Evolutionary conservation across 2,113 vertebrate species (phyloP).

Genomic region (Sander lucioperca): DNA sequence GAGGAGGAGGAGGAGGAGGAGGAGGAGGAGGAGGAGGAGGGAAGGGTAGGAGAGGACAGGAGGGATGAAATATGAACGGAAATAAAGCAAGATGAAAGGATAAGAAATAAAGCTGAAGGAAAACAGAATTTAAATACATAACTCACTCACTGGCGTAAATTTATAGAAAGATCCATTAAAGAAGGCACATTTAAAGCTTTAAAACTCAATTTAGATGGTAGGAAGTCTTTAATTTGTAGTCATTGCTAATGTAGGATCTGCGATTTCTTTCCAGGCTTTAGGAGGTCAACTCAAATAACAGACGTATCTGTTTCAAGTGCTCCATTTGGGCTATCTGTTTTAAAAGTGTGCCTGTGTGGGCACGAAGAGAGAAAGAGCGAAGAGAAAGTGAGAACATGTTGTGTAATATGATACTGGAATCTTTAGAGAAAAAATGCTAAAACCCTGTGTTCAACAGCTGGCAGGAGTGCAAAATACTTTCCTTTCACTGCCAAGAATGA

Average conservation of each 20-base stretch:
- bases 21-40: neutral
- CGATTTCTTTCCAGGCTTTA: constrained; percentile 60
- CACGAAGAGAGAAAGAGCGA: constrained; percentile 13
- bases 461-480: neutral
- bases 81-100: constrained; percentile 20
- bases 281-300: constrained; percentile 62
- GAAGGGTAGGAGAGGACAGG: constrained; percentile 11
- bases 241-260: constrained; percentile 59
- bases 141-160: constrained; percentile 8
- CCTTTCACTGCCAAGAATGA: constrained; percentile 8
- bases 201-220: constrained; percentile 33
- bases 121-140: constrained; percentile 10
- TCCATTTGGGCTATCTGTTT: constrained; percentile 49
- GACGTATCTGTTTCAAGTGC: constrained; percentile 54
- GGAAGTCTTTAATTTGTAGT: constrained; percentile 67
- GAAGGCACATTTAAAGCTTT: constrained; percentile 13
- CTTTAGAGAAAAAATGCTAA: constrained; percentile 22
- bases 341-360: constrained; percentile 48
- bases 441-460: neutral
- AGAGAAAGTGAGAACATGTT: constrained; percentile 13
- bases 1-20: too few relatives aligned
- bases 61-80: constrained; percentile 27
- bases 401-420: constrained; percentile 41
- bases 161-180: neutral
- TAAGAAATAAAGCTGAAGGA: constrained; percentile 14